Conservation (phyloP, 2,113 vertebrate genomes). For the Rhineura floridana region DNA sequence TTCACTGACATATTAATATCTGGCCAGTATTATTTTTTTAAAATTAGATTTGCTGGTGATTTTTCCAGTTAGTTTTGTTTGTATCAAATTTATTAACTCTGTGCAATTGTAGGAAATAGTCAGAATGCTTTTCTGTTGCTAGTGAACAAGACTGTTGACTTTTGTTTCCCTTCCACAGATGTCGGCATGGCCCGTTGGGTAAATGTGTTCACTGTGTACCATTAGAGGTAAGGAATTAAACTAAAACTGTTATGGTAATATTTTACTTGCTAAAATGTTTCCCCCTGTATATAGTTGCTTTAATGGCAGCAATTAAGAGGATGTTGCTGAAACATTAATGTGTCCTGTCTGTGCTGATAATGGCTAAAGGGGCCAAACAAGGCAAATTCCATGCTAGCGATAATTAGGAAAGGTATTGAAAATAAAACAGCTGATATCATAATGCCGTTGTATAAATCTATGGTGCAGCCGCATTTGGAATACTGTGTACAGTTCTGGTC, state of each 20-base stretch:
- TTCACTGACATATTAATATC: not conserved
- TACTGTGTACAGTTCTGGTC: too few species aligned
- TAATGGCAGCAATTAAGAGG: not conserved
- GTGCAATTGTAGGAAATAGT: not conserved
- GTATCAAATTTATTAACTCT: not conserved
- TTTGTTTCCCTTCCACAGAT: constrained; percentile 76
- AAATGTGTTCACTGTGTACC: constrained; percentile 98
- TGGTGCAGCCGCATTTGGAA: too few species aligned
- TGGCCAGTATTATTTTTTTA: not conserved
- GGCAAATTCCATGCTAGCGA: too few species aligned
- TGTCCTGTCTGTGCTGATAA: not conserved
- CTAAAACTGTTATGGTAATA: not conserved
- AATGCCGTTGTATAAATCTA: too few species aligned
- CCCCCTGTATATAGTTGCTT: not conserved
- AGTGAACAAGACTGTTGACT: not conserved
- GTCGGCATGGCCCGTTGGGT: constrained; percentile 92
- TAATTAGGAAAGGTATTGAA: too few species aligned
- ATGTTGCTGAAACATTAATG: not conserved
- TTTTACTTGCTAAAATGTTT: not conserved
- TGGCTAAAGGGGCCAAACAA: not conserved
- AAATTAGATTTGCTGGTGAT: not conserved
- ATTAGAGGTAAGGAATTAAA: constrained; percentile 85
- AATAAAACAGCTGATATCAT: too few species aligned
- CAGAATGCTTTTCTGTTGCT: not conserved
- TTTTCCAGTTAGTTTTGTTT: not conserved